These are phyloP conservation scores for Drosophila yakuba DNA, from an alignment of 1,140 invertebrate genomes.

Conservation along the genomic window DNA sequence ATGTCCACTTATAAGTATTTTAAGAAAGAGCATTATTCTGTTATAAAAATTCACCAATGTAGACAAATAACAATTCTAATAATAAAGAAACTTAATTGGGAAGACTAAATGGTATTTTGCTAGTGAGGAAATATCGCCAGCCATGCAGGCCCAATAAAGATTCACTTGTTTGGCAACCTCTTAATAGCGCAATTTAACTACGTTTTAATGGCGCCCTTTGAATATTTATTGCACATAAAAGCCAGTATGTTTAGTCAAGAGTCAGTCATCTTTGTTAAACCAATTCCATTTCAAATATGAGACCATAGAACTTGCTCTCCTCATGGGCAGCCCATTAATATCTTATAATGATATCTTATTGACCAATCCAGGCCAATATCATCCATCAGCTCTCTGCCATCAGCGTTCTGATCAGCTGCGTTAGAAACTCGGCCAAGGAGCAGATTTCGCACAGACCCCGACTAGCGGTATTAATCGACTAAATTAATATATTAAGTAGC, in stretches of 20 bases:
- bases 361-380: constrained; percentile 50
- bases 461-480: constrained; percentile 51
- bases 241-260: background rate
- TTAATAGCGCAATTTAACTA: constrained; percentile 1
- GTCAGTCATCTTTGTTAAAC: background rate
- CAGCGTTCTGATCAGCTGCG: constrained; percentile 39
- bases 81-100: background rate
- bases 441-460: constrained; percentile 30
- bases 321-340: constrained; percentile 7
- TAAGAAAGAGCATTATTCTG: too few species aligned
- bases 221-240: constrained; percentile 29
- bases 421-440: constrained; percentile 47
- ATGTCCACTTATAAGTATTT: too few species aligned
- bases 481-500: constrained; percentile 26
- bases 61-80: constrained; percentile 4
- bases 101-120: background rate
- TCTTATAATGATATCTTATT: constrained; percentile 1
- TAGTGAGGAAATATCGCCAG: constrained; percentile 1
- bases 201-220: constrained; percentile 5
- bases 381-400: constrained; percentile 15
- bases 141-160: background rate
- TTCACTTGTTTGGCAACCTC: background rate
- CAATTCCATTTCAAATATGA: background rate
- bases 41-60: too few species aligned
- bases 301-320: constrained; percentile 1